Evolutionary conservation across 64 coral and sea anemone genomes (phyloP), one percentile per base, ranked within the genome.

Genomic region (Dendrophyllia cribrosa): DNA sequence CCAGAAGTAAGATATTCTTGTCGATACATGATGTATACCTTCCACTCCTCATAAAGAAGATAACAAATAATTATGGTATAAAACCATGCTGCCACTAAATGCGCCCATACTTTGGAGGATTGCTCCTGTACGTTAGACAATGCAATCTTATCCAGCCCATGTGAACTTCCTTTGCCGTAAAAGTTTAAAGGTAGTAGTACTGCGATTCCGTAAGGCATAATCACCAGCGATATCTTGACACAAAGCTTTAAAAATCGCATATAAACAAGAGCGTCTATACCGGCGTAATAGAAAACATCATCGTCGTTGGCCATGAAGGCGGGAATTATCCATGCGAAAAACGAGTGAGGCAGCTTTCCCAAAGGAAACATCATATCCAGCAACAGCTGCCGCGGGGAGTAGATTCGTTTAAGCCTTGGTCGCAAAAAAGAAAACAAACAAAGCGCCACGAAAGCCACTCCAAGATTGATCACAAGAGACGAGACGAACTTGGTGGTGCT

Each of bases 21-120:
- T 14, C 92, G 83, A 70, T 94, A 94, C 15, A 81, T 64, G 6
- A 88, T 83, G 55, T 82, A 94, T 16, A 71, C 62, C 26, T 83
- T 84, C 92, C 92, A 94, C 46, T 94, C 92, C 53, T 68, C 53
- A 47, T 88, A 89, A 4, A 94, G 59, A 19, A 94, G 76, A 61
- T 94, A 94, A 51, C 85, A 89, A 47, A 94, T 89, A 45, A 94
- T 81, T 4, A 83, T 2, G 0, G 92, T 94, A 53, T 94, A 94
- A 43, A 59, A 58, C 81, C 82, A 93, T 7, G 85, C 91, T 5
- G 91, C 71, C 6, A 93, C 51, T 50, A 93, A 76, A 70, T 93
- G 91, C 5, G 91, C 91, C 91, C 91, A 93, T 13, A 86, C 22
- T 64, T 61, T 76, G 0, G 55, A 23, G 3, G 91, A 86, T 7